These are phyloP conservation scores for Pterois miles DNA, from an alignment of 2,797 vertebrate genomes.

Conservation along the genomic window DNA sequence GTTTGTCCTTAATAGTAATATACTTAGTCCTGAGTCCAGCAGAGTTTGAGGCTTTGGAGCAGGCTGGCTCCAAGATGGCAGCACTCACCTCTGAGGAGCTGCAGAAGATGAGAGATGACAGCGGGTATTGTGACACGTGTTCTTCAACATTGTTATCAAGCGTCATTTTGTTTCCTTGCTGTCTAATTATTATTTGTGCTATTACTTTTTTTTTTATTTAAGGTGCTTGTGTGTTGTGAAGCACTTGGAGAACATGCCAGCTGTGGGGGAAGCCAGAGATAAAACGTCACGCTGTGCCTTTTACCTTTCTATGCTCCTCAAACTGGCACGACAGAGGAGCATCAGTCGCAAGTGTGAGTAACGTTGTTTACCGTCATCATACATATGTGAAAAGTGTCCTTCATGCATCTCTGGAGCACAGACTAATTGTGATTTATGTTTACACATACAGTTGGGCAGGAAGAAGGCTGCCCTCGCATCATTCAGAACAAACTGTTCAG, in stretches of 20 bases:
- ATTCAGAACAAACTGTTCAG: slow-evolving; percentile 87
- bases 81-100: slow-evolving; percentile 83
- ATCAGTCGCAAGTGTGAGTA: slow-evolving; percentile 89
- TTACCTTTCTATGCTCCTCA: slow-evolving; percentile 89
- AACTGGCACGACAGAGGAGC: slow-evolving; percentile 79
- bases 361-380: neutral
- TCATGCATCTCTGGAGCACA: neutral
- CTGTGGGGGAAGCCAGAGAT: slow-evolving; percentile 75
- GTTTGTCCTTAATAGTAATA: slow-evolving; percentile 51
- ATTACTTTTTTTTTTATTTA: neutral
- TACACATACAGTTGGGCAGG: slow-evolving; percentile 81
- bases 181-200: neutral
- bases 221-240: slow-evolving; percentile 83
- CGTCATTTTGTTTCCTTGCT: neutral
- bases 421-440: neutral
- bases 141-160: neutral
- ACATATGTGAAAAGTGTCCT: neutral
- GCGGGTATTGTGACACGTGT: slow-evolving; percentile 76
- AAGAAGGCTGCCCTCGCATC: slow-evolving; percentile 86
- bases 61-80: slow-evolving; percentile 83
- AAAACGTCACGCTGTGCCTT: slow-evolving; percentile 85
- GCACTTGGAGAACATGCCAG: slow-evolving; percentile 84
- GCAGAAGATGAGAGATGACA: slow-evolving; percentile 82
- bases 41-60: slow-evolving; percentile 85
- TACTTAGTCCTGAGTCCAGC: slow-evolving; percentile 85